Base-by-base conservation (phyloP, 2,113 vertebrate species). In the Progne subis region DNA sequence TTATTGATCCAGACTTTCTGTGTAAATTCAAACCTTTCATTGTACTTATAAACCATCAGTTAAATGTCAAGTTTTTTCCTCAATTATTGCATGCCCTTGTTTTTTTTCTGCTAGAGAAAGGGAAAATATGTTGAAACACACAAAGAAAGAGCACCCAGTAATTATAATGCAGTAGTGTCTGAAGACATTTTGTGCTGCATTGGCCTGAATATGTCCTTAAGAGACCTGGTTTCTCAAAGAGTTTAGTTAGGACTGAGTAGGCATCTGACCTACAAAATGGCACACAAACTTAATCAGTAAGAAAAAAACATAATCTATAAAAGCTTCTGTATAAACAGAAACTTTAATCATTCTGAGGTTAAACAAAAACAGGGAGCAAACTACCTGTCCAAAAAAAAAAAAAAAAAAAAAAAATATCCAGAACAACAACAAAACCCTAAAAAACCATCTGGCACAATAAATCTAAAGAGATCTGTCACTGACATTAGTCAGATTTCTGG, bases 311-410 rank as follows among this genome's bases (percentile, higher is more conserved):
- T 25, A 78, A 75, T 68, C 71, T 71, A 82, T 85, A 76, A 82
- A 92, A 86, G 5, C 9, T 28, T 13, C 13, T 69, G 9, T 72
- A 55, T 85, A 94, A 91, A 92, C 11, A 92, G 29, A 81, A 90
- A 49, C 26, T 77, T 89, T 84, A 92, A 94, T 87, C 32, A 28
- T 94, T 92, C 49, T 77, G 55, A 79, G 32, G 26, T 83, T 74
- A 85, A 91, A 87, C 9, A 86, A 91, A 94, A 43, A 59, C 55
- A 79, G 12, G 21, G 28, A 94, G n/a, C 5, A 94, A 95, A 89
- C 81, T 65, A 16, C 72, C 46, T 83, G 70, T 88, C 60, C 34
- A 37, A 60, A 34, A 61, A 3, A 2, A 81, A 81, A 67, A 79
- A 63, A 79, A 44, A 5, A 2, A 26, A 5, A 15, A 34, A 34